Evolutionary conservation across 1,140 invertebrate genomes (phyloP).

Genomic region (Papilio xuthus): DNA sequence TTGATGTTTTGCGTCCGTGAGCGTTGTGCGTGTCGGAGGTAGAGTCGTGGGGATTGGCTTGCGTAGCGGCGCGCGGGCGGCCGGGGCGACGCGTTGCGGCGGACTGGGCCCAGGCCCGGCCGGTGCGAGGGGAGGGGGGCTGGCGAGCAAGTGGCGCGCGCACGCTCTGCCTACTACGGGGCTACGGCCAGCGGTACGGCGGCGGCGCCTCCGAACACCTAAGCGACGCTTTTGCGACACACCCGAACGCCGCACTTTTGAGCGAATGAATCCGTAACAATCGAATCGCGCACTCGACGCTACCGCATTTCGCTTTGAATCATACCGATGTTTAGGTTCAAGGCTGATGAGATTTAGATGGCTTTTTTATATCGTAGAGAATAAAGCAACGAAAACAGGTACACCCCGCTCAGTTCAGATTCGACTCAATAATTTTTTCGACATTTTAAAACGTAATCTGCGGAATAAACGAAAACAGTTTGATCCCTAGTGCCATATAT

Average conservation of each 20-base stretch:
- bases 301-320: conserved; percentile 56
- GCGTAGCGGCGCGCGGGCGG: conserved; percentile 63
- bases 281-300: conserved; percentile 55
- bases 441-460: neutral
- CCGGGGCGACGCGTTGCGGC: conserved; percentile 75
- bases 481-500: neutral
- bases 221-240: conserved; percentile 76
- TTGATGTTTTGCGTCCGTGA: conserved; percentile 57
- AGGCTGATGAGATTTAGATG: conserved; percentile 63
- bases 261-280: conserved; percentile 64
- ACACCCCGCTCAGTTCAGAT: neutral
- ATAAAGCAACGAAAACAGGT: conserved; percentile 22
- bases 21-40: conserved; percentile 67
- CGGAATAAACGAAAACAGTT: neutral
- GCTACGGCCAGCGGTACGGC: conserved; percentile 65
- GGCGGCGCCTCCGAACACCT: conserved; percentile 75
- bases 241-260: conserved; percentile 61
- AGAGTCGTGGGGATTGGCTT: conserved; percentile 51
- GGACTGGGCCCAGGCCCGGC: conserved; percentile 65
- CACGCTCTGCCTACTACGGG: conserved; percentile 75
- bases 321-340: conserved; percentile 68
- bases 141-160: conserved; percentile 72
- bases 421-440: neutral
- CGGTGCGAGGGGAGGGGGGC: conserved; percentile 63
- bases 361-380: conserved; percentile 46